Evolutionary conservation across 2,113 vertebrate species (phyloP), one percentile per base, ranked within the genome.

Genomic region (Phalacrocorax aristotelis): DNA sequence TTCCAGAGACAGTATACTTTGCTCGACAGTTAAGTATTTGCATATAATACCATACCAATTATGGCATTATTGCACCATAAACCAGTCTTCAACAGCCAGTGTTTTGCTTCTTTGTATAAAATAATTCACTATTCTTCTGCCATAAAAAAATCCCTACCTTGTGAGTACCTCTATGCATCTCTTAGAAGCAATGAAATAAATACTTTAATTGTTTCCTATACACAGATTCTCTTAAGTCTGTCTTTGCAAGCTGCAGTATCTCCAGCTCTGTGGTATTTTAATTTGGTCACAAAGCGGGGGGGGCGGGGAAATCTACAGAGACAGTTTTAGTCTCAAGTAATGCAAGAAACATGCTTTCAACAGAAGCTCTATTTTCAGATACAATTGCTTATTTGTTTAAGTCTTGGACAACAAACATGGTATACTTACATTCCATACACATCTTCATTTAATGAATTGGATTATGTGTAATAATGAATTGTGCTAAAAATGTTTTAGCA

Each of bases 211-310:
- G 14, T 51, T 87, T 75, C 51, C n/a, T 68, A 3, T 57, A 12
- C 77, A 55, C 2, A 34, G 48, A 52, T 71, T 29, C 10, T 79
- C 23, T 72, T 12, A 94, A 48, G n/a, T 79, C 83, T 27, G 18
- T 90, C 87, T 95, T 91, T 52, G 52, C 7, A 83, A 78, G 51
- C 15, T 44, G 68, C 13, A 86, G 8, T 18, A 42, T 62, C 81
- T 85, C 75, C 42, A 54, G 32, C 6, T 84, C 44, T 68, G 70
- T 79, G 34, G 15, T 86, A 58, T 91, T 90, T 90, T 92, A 93
- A 95, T 93, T 94, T 87, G 46, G n/a, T 69, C 76, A 95, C 51
- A 96, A 94, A 93, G 80, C 12, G 23, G n/a, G 51, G 10, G 10
- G 38, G 80, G 13, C 27, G n/a, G 51, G 10, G 10, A 17, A 15